A percentile compares a stretch with the other conserved stretches of the same genome.
These are phyloP conservation scores for Rhagonycha fulva DNA, from an alignment of 2,888 invertebrate species.

Conservation along the genomic window DNA sequence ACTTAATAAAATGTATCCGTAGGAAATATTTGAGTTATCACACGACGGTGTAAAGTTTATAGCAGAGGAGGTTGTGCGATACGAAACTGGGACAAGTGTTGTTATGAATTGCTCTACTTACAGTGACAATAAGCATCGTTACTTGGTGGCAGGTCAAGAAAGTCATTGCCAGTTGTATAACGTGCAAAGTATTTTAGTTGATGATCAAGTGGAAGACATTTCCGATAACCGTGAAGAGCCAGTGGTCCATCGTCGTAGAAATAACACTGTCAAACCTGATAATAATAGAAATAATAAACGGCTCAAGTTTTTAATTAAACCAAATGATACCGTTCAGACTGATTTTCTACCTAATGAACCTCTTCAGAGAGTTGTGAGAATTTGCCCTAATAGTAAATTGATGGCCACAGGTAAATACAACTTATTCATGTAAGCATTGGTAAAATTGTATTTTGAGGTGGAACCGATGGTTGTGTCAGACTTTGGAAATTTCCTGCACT, in stretches of 20 bases:
- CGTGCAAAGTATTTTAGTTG: conserved; percentile 60
- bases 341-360: conserved; percentile 80
- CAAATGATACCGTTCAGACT: conserved; percentile 81
- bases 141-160: conserved; percentile 89
- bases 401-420: conserved; percentile 73
- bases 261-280: conserved; percentile 61
- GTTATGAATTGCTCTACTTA: conserved; percentile 89
- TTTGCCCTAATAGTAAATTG: conserved; percentile 72
- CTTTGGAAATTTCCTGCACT: conserved; percentile 89
- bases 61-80: conserved; percentile 85
- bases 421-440: neutral
- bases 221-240: conserved; percentile 50
- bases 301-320: conserved; percentile 75
- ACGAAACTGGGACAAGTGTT: conserved; percentile 86
- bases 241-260: conserved; percentile 38
- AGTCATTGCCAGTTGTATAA: conserved; percentile 87
- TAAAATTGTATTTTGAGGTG: conserved; percentile 56
- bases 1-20: conserved; percentile 43
- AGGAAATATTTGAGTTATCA: conserved; percentile 93
- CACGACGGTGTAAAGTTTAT: conserved; percentile 82
- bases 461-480: conserved; percentile 84
- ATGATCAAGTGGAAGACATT: conserved; percentile 58
- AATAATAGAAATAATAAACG: conserved; percentile 61
- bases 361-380: conserved; percentile 79
- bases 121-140: conserved; percentile 73